phyloP scores from a whole-genome alignment of 2,797 vertebrate genomes.

The Telmatherina bonti region DNA sequence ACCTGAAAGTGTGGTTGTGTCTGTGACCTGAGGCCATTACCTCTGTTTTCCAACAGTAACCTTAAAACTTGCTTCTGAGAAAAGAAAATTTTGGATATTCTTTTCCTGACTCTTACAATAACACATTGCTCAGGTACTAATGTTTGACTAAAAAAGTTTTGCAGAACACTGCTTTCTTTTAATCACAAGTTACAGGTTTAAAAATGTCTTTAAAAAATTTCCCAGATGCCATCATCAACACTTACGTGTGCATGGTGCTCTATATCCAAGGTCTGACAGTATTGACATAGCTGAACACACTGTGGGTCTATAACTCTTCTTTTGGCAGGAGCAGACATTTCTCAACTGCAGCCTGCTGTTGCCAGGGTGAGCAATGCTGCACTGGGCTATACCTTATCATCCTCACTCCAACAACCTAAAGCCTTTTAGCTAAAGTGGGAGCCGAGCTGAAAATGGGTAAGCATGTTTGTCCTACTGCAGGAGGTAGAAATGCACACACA shows the following conservation, averaged over 20 bases:
- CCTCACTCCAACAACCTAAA: conserved; percentile 45
- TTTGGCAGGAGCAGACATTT: conserved; percentile 62
- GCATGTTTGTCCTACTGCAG: conserved; percentile 37
- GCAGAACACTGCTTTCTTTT: conserved; percentile 9
- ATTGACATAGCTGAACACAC: conserved; percentile 47
- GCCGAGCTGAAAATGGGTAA: conserved; percentile 40
- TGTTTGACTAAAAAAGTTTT: neutral
- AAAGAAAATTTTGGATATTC: conserved; percentile 23
- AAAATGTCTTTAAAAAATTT: conserved; percentile 21
- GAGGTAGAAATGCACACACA: conserved; percentile 2
- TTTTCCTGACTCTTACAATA: conserved; percentile 10
- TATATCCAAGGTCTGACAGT: conserved; percentile 40
- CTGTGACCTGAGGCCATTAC: conserved; percentile 11
- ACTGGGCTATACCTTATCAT: conserved; percentile 50
- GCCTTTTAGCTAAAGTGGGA: conserved; percentile 52
- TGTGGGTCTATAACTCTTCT: conserved; percentile 41
- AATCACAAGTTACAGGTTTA: conserved; percentile 9
- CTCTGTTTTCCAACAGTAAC: conserved; percentile 24
- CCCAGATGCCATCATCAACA: conserved; percentile 11
- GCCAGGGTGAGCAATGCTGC: conserved; percentile 53
- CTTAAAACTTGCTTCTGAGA: conserved; percentile 15
- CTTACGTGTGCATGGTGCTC: conserved; percentile 30
- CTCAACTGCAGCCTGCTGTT: conserved; percentile 54
- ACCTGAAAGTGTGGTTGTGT: conserved; percentile 45
- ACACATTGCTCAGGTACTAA: neutral